phyloP scores from a whole-genome alignment of 2,797 vertebrate genomes.

The Chromobotia macracanthus region DNA sequence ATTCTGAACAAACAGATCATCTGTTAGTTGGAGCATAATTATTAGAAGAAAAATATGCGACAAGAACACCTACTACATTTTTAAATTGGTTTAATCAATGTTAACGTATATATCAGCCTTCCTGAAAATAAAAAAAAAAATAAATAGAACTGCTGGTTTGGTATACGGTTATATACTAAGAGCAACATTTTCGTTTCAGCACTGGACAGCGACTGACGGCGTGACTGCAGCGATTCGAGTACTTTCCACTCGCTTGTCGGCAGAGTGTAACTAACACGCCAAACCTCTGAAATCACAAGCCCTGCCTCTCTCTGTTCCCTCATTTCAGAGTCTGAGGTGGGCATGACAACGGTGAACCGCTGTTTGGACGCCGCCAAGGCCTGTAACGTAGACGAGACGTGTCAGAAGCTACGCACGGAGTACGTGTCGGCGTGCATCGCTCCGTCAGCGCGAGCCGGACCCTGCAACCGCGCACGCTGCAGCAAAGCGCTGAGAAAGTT shows the following conservation, averaged over 20 bases:
- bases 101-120: too few relatives aligned
- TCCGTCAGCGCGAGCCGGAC: slow-evolving; percentile 75
- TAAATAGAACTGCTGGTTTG: too few relatives aligned
- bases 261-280: slow-evolving; percentile 12
- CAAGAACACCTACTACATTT: too few relatives aligned
- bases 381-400: slow-evolving; percentile 89
- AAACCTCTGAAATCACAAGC: neutral
- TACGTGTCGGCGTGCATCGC: slow-evolving; percentile 91
- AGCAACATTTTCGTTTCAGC: slow-evolving; percentile 16
- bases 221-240: neutral
- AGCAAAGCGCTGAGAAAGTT: slow-evolving; percentile 93
- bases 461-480: slow-evolving; percentile 88
- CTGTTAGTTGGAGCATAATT: too few relatives aligned
- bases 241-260: too few relatives aligned
- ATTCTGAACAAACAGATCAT: too few relatives aligned
- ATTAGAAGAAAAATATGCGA: too few relatives aligned
- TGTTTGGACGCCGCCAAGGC: slow-evolving; percentile 94
- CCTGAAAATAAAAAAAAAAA: too few relatives aligned
- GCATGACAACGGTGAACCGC: slow-evolving; percentile 83
- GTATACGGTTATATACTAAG: neutral
- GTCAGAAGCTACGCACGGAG: slow-evolving; percentile 88
- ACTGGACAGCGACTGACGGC: slow-evolving; percentile 21
- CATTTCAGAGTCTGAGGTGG: slow-evolving; percentile 82
- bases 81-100: too few relatives aligned
- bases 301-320: slow-evolving; percentile 10